Conservation (phyloP, 2,888 invertebrate genomes). For the Trichogramma evanescens region DNA sequence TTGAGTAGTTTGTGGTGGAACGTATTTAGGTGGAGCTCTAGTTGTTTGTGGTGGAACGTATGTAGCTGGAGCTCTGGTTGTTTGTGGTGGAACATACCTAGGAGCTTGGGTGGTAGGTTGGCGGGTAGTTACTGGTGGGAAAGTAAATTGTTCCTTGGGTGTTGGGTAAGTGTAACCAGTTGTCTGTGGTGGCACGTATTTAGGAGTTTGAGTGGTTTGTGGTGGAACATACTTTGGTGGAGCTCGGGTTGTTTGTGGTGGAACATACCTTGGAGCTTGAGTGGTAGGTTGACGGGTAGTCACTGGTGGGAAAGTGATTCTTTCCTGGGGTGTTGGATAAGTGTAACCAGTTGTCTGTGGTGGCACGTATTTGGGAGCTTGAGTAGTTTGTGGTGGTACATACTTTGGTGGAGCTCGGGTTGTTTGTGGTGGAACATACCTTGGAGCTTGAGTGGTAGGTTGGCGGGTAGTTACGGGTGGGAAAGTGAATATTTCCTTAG, state of each 20-base stretch:
- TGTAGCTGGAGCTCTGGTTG: slow-evolving; percentile 14
- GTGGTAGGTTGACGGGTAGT: slow-evolving; percentile 19
- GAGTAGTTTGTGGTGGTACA: slow-evolving; percentile 25
- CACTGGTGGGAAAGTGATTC: slow-evolving; percentile 21
- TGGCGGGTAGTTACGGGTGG: not conserved
- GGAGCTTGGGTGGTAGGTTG: not conserved
- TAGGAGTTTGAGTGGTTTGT: slow-evolving; percentile 9
- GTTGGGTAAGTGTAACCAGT: slow-evolving; percentile 14
- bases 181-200: slow-evolving; percentile 9
- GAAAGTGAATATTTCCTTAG: slow-evolving; percentile 20
- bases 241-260: slow-evolving; percentile 23
- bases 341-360: slow-evolving; percentile 18
- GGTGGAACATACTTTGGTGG: slow-evolving; percentile 22
- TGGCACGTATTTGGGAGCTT: not conserved
- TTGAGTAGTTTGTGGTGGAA: slow-evolving; percentile 14
- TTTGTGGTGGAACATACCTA: slow-evolving; percentile 13
- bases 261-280: slow-evolving; percentile 18
- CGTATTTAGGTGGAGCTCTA: slow-evolving; percentile 17
- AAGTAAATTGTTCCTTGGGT: slow-evolving; percentile 12
- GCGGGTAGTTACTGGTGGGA: slow-evolving; percentile 1
- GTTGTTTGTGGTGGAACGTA: slow-evolving; percentile 10
- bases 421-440: slow-evolving; percentile 32
- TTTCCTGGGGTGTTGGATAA: slow-evolving; percentile 26
- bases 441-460: slow-evolving; percentile 24
- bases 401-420: slow-evolving; percentile 32